Evolutionary conservation across 2,113 vertebrate species (phyloP).

Genomic region (Tiliqua scincoides): DNA sequence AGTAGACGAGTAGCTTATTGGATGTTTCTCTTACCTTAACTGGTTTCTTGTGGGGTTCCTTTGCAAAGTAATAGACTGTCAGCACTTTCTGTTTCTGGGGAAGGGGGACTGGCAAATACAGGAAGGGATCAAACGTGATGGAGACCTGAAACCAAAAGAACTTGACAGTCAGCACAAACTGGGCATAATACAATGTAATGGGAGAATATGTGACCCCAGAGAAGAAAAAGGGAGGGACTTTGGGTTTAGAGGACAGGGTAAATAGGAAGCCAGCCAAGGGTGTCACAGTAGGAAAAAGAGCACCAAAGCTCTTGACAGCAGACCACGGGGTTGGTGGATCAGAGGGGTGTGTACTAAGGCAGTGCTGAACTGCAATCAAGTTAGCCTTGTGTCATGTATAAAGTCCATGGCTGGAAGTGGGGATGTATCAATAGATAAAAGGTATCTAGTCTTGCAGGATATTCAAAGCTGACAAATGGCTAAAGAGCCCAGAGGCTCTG

Average conservation of each 20-base stretch:
- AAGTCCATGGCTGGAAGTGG: no score
- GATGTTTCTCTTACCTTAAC: conserved; percentile 85
- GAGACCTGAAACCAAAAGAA: conserved; percentile 83
- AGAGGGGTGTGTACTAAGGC: background rate
- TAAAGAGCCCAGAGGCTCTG: background rate
- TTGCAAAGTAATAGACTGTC: conserved; percentile 93
- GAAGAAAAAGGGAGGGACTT: background rate
- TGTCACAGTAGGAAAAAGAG: background rate
- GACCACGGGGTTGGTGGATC: background rate
- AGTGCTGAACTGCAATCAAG: background rate
- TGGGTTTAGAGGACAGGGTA: background rate
- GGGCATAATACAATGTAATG: background rate
- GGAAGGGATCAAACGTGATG: conserved; percentile 98
- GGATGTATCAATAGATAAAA: background rate
- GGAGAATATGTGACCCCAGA: background rate
- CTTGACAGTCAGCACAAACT: background rate
- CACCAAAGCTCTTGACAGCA: background rate
- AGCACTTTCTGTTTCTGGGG: conserved; percentile 98
- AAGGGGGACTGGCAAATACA: conserved; percentile 94
- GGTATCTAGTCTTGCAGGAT: no score
- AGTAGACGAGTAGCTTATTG: no score
- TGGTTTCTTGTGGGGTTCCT: conserved; percentile 96
- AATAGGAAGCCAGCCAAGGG: background rate
- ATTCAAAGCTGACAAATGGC: background rate
- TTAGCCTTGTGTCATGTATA: background rate